phyloP scores from a whole-genome alignment of 2,888 invertebrate species.

The Timema podura region DNA sequence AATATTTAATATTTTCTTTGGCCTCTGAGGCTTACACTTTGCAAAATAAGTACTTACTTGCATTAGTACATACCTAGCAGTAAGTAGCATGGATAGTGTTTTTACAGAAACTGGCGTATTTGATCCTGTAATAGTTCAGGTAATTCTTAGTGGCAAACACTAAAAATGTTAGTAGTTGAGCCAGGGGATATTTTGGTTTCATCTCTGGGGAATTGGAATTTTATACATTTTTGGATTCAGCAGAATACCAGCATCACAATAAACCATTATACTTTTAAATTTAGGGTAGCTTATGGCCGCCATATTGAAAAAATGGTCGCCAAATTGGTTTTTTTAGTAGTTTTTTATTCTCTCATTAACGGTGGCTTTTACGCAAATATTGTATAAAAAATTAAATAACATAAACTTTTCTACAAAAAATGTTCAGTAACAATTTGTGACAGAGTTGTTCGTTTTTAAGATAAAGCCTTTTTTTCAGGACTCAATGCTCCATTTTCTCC shows the following conservation, averaged over 20 bases:
- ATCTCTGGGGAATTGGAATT: conserved; percentile 5
- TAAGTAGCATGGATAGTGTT: no score
- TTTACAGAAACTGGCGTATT: no score
- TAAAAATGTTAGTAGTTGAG: conserved; percentile 3
- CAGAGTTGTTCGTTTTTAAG: neutral
- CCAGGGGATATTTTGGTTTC: conserved; percentile 5
- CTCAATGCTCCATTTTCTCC: neutral
- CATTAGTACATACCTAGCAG: no score
- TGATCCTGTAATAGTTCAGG: no score
- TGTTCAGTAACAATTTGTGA: neutral
- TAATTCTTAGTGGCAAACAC: no score
- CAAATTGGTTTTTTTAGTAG: neutral
- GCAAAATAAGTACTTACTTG: no score
- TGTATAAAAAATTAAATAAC: neutral
- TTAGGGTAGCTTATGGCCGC: neutral
- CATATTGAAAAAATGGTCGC: neutral
- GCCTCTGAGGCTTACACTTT: no score
- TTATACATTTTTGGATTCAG: neutral
- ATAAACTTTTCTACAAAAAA: neutral
- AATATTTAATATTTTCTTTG: no score
- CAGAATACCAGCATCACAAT: neutral
- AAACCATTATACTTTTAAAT: neutral
- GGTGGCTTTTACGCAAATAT: neutral
- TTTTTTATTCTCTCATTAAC: neutral
- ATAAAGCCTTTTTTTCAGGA: neutral